These are phyloP conservation scores for Leptogaster cylindrica DNA, from an alignment of 2,888 invertebrate species.

Conservation along the genomic window DNA sequence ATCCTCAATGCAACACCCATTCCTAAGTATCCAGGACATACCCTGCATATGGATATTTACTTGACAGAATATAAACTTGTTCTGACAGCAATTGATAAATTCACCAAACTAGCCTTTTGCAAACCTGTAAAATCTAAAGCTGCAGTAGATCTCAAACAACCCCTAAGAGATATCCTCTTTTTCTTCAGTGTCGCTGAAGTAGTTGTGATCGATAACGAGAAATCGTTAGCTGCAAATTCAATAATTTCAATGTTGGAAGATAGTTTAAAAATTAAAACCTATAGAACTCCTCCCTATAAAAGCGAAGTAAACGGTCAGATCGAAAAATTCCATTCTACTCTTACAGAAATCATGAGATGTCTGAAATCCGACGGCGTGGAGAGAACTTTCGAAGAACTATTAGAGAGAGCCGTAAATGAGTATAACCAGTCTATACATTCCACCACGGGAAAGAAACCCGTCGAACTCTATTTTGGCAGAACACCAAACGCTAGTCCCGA, in stretches of 20 bases:
- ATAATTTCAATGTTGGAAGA: conserved; percentile 39
- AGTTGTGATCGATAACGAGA: conserved; percentile 44
- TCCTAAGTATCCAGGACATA: neutral
- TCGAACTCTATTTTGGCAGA: neutral
- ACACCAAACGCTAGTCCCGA: conserved; percentile 37
- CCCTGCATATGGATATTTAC: conserved; percentile 8
- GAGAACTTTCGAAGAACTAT: neutral
- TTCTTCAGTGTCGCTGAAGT: neutral
- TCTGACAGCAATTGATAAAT: neutral
- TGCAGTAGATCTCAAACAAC: neutral
- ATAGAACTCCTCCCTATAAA: conserved; percentile 41
- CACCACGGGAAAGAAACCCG: neutral
- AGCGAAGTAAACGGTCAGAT: too few relatives aligned
- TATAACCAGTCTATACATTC: neutral
- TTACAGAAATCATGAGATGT: too few relatives aligned
- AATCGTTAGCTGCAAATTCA: conserved; percentile 21
- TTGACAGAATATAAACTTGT: neutral
- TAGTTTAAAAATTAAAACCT: conserved; percentile 29
- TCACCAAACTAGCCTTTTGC: neutral
- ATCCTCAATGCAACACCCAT: too few relatives aligned
- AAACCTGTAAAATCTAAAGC: neutral
- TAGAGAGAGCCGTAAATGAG: neutral
- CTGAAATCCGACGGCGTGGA: neutral
- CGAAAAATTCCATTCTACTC: too few relatives aligned
- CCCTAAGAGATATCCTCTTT: neutral